Conservation (phyloP, 2,888 invertebrate species). For the Acrobasis consociella region DNA sequence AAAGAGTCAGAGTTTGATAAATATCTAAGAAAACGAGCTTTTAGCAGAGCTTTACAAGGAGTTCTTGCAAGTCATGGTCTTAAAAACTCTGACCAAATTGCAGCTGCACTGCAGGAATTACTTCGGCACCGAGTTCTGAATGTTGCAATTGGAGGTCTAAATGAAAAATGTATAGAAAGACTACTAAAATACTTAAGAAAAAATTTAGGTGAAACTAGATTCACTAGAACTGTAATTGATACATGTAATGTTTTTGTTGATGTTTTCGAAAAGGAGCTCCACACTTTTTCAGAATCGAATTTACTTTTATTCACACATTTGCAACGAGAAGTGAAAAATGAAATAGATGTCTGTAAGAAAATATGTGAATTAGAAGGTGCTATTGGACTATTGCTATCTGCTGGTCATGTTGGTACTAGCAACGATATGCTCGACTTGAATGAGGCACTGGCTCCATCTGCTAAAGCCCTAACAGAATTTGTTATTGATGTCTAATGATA, state of each 20-base stretch:
- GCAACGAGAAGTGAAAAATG: constrained; percentile 84
- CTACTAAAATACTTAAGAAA: constrained; percentile 90
- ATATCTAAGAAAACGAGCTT: constrained; percentile 90
- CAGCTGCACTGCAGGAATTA: constrained; percentile 92
- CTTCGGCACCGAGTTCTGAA: constrained; percentile 90
- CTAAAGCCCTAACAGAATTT: constrained; percentile 80
- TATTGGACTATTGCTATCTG: constrained; percentile 85
- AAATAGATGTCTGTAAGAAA: constrained; percentile 85
- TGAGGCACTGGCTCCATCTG: constrained; percentile 61
- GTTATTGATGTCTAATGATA: constrained; percentile 77
- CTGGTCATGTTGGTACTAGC: constrained; percentile 76
- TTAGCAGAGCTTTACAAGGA: constrained; percentile 90
- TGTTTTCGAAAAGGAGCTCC: constrained; percentile 86
- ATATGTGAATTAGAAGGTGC: constrained; percentile 87
- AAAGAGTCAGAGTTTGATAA: constrained; percentile 85
- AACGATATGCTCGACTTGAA: constrained; percentile 55
- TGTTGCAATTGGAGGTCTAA: constrained; percentile 88
- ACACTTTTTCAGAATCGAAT: constrained; percentile 84
- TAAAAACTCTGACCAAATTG: constrained; percentile 89
- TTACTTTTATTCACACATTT: constrained; percentile 84
- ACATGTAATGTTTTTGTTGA: constrained; percentile 89
- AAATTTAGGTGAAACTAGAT: constrained; percentile 88
- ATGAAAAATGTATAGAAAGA: constrained; percentile 84
- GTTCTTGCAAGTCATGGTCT: constrained; percentile 76
- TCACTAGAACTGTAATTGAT: constrained; percentile 88